Conservation (phyloP, 2,113 vertebrate genomes). For the Rhea americana region DNA sequence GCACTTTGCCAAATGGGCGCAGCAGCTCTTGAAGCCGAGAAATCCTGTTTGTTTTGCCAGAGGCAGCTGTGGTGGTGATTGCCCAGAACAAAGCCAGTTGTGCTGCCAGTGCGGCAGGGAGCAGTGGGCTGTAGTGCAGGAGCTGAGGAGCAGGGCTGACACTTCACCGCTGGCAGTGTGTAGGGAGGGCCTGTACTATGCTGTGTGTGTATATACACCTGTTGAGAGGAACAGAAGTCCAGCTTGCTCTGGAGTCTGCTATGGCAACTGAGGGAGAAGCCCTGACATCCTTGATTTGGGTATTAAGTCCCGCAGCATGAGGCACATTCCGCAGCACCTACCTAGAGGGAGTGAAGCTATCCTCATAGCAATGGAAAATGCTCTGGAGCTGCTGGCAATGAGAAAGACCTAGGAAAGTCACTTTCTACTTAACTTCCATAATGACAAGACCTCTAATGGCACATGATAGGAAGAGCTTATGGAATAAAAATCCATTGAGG, state of each 20-base stretch:
- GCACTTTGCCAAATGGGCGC: neutral
- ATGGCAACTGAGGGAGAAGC: neutral
- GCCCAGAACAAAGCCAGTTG: no score
- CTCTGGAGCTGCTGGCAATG: neutral
- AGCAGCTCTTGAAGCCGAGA: neutral
- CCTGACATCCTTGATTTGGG: neutral
- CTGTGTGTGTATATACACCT: neutral
- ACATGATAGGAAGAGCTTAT: neutral
- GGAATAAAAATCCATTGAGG: neutral
- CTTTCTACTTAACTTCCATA: neutral
- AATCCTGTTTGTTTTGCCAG: neutral
- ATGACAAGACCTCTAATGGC: neutral
- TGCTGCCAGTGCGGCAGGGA: neutral
- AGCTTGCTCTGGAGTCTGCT: neutral
- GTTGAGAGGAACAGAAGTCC: neutral
- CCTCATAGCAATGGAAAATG: neutral
- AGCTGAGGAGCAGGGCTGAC: neutral
- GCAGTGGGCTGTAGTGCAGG: neutral
- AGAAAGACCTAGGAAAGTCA: neutral
- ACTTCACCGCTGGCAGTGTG: neutral
- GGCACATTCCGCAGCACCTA: fast-evolving
- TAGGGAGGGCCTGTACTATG: neutral
- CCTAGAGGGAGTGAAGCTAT: neutral
- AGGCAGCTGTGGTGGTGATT: fast-evolving
- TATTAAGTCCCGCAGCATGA: neutral